Conservation (phyloP, 2,888 invertebrate genomes). For the Hololepta plana region DNA sequence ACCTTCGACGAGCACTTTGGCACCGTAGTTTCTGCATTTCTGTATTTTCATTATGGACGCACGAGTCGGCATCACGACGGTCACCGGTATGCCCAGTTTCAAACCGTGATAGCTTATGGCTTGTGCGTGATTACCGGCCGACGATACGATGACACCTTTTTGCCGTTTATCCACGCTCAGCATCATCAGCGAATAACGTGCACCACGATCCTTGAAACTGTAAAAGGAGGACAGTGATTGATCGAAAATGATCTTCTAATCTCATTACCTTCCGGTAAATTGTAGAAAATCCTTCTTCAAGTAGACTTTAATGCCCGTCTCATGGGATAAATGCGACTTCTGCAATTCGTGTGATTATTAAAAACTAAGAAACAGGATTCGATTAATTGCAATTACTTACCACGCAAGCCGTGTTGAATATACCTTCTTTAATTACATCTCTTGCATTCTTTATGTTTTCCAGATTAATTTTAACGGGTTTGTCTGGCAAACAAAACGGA, state of each 20-base stretch:
- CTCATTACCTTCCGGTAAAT: slow-evolving; percentile 72
- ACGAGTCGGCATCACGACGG: slow-evolving; percentile 86
- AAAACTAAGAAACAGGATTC: too few species aligned
- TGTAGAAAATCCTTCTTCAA: slow-evolving; percentile 91
- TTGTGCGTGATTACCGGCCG: slow-evolving; percentile 86
- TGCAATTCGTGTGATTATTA: too few species aligned
- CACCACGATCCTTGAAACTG: slow-evolving; percentile 90
- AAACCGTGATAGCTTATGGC: slow-evolving; percentile 54
- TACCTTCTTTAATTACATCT: slow-evolving; percentile 68
- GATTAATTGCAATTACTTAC: slow-evolving; percentile 36
- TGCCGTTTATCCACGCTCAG: slow-evolving; percentile 51
- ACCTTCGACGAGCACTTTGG: slow-evolving; percentile 69
- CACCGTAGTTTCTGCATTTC: slow-evolving; percentile 68
- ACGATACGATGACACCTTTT: slow-evolving; percentile 79
- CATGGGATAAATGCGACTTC: slow-evolving; percentile 66
- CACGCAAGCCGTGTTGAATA: slow-evolving; percentile 71
- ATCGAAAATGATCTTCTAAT: not conserved
- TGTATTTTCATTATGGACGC: slow-evolving; percentile 95
- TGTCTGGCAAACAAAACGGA: slow-evolving; percentile 42
- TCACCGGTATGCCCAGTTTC: slow-evolving; percentile 40
- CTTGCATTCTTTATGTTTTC: slow-evolving; percentile 82
- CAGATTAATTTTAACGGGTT: slow-evolving; percentile 55
- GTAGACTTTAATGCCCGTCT: slow-evolving; percentile 71
- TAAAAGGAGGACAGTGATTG: slow-evolving; percentile 7
- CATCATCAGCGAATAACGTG: slow-evolving; percentile 66